Percentiles rank a stretch among this genome's conserved stretches.
Conservation (phyloP, 2,797 vertebrate species). For the Ctenopoma kingsleyae region DNA sequence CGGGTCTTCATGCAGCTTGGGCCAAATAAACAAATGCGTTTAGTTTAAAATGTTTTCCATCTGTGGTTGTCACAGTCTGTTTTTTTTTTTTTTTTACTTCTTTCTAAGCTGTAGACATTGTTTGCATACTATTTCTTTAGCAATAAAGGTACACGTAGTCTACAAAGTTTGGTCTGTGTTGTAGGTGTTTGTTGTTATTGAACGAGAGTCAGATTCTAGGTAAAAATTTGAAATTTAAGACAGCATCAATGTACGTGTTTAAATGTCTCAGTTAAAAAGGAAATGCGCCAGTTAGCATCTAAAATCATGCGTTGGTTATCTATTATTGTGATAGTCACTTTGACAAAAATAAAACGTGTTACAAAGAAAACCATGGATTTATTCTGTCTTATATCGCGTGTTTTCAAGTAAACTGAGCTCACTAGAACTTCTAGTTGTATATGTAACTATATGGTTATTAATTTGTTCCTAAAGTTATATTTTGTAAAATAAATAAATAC, state of each 20-base stretch:
- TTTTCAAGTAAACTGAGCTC: too few relatives aligned
- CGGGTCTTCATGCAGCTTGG: constrained; percentile 53
- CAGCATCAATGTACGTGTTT: too few relatives aligned
- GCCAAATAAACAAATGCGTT: constrained; percentile 40
- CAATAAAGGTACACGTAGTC: not conserved
- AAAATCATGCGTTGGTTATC: not conserved
- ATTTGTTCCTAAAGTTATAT: too few relatives aligned
- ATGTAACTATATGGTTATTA: too few relatives aligned
- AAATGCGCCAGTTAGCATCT: fast-evolving
- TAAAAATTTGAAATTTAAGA: too few relatives aligned
- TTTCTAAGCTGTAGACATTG: not conserved
- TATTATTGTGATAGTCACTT: not conserved
- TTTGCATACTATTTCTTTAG: not conserved
- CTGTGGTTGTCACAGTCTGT: not conserved
- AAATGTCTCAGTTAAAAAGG: not conserved
- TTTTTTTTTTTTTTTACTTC: too few relatives aligned
- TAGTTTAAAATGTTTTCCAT: not conserved
- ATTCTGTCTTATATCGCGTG: too few relatives aligned
- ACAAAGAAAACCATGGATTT: too few relatives aligned
- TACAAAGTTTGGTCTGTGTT: not conserved
- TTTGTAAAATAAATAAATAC: too few relatives aligned
- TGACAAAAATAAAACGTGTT: not conserved
- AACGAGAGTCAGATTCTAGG: not conserved
- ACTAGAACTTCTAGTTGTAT: too few relatives aligned
- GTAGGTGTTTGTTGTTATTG: not conserved